A percentile compares a stretch with the other conserved stretches of the same genome.
Conservation (phyloP, 2,113 vertebrate species). For the Labrus mixtus region DNA sequence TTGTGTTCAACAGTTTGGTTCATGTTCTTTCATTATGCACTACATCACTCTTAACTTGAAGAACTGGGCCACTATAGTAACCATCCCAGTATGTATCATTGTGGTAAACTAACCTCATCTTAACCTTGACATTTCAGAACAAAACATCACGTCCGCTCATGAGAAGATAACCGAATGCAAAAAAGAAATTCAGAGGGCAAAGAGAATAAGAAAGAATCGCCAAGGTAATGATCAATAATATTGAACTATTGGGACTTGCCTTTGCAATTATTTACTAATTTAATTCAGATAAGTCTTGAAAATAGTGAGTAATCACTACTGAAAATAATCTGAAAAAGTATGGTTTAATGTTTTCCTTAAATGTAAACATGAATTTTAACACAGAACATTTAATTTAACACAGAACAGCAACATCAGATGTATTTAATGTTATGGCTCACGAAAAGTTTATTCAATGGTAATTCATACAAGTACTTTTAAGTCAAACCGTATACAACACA, state of each 20-base stretch:
- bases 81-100: too few relatives aligned
- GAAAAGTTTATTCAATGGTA: background rate
- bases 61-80: too few relatives aligned
- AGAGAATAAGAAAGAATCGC: conserved; percentile 97
- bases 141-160: conserved; percentile 93
- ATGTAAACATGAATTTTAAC: too few relatives aligned
- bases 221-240: conserved; percentile 86
- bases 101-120: background rate
- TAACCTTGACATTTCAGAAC: conserved; percentile 80
- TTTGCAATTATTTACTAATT: background rate
- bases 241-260: background rate
- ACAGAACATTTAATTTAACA: background rate
- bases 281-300: background rate
- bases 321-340: background rate
- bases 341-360: too few relatives aligned
- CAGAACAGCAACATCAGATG: background rate
- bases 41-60: too few relatives aligned
- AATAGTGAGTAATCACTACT: background rate
- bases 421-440: background rate
- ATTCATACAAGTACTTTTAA: background rate
- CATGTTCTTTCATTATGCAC: too few relatives aligned
- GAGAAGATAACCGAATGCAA: conserved; percentile 98
- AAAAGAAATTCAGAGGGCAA: conserved; percentile 97
- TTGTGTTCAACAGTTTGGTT: too few relatives aligned
- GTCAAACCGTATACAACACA: background rate